These are phyloP conservation scores for Perdita meconis DNA, from an alignment of 2,888 invertebrate genomes.

Conservation along the genomic window DNA sequence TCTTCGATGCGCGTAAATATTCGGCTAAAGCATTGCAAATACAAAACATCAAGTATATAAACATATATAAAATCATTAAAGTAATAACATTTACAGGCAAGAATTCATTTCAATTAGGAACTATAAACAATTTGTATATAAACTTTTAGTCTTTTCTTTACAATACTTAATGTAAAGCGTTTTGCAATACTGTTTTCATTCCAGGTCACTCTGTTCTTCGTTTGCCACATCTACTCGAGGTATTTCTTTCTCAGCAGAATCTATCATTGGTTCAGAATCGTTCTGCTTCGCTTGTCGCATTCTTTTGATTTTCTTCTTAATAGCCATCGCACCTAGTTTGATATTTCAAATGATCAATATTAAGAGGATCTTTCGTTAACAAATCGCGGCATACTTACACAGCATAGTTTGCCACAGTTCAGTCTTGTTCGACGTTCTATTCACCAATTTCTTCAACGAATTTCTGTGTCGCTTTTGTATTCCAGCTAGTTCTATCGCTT, in stretches of 20 bases:
- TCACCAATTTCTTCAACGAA: constrained; percentile 53
- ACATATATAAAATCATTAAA: not conserved
- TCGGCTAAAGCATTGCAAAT: not conserved
- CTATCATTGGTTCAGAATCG: not conserved
- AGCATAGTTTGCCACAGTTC: constrained; percentile 76
- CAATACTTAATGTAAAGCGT: not conserved
- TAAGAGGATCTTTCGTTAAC: no score
- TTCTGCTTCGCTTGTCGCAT: constrained; percentile 69
- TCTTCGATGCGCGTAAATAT: not conserved
- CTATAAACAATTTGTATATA: constrained; percentile 6
- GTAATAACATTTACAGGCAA: not conserved
- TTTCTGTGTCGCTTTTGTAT: constrained; percentile 73
- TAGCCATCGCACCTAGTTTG: constrained; percentile 74
- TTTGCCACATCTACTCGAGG: constrained; percentile 6
- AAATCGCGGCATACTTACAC: constrained; percentile 72
- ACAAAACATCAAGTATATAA: not conserved
- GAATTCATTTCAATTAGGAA: constrained; percentile 11
- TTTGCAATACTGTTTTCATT: not conserved
- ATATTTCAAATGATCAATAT: constrained; percentile 38
- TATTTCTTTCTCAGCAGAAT: constrained; percentile 20
- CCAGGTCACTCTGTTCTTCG: constrained; percentile 1
- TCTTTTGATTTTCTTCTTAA: constrained; percentile 75
- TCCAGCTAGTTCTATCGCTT: constrained; percentile 72
- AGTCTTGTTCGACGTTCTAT: constrained; percentile 64
- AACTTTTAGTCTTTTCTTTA: not conserved